These are phyloP conservation scores for Himalopsyche japonica DNA, from an alignment of 2,888 invertebrate genomes.

Conservation along the genomic window DNA sequence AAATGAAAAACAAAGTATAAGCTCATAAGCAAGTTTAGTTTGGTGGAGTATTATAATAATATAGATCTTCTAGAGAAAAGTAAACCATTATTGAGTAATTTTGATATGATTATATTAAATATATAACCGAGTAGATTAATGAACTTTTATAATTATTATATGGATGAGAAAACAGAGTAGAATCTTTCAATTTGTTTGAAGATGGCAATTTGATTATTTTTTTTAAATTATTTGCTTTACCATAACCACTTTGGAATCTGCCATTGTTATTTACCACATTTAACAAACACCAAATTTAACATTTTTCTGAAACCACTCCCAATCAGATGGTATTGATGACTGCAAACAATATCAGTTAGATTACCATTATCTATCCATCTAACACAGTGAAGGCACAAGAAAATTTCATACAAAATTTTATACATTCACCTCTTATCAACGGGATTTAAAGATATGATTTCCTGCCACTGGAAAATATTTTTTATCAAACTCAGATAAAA, in stretches of 20 bases:
- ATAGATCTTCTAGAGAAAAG: background rate
- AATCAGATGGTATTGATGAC: slow-evolving; percentile 6
- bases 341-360: slow-evolving; percentile 34
- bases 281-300: background rate
- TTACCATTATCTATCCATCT: slow-evolving; percentile 42
- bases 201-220: background rate
- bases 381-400: slow-evolving; percentile 45
- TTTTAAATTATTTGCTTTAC: slow-evolving; percentile 7
- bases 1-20: background rate
- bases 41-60: background rate
- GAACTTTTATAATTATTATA: too few relatives aligned
- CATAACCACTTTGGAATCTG: slow-evolving; percentile 35
- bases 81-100: too few relatives aligned
- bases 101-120: too few relatives aligned
- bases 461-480: background rate
- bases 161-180: too few relatives aligned
- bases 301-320: slow-evolving; percentile 38
- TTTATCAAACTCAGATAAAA: background rate
- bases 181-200: too few relatives aligned
- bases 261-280: slow-evolving; percentile 29
- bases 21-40: background rate
- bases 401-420: background rate
- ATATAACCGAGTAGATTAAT: too few relatives aligned
- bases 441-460: background rate
- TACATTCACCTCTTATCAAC: background rate